Evolutionary conservation across 2,888 invertebrate genomes (phyloP), one percentile per base, ranked within the genome.

Genomic region (Troglohyphantes excavatus): DNA sequence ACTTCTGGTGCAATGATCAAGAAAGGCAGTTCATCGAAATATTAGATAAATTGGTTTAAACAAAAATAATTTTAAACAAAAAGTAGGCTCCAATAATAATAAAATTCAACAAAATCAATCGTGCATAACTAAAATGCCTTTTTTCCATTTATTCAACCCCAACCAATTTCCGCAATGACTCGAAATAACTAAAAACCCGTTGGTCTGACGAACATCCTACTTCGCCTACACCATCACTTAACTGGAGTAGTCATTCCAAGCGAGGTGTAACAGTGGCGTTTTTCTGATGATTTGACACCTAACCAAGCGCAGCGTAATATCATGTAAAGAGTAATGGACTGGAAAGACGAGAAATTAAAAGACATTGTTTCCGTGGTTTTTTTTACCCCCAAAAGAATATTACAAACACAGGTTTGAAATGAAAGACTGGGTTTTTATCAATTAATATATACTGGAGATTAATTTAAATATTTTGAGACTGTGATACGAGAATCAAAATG

Each of bases 261-360:
- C 43, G 59, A 76, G 21, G 85, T 75, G 61, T 76, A 19, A 2
- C 2, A 46, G 43, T 27, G 33, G 68, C 53, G 46, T 83, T 72
- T 72, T 21, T 68, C 85, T 59, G 53, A 53, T 68, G 78, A 89
- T 89, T 82, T 82, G 82, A 76, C 82, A 75, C 63, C 82, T 68
- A 39, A 75, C 76, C 68, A 82, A 46, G 82, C 88, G 88, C 43
- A 61, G 46, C 75, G 59, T n/a, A 89, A 89, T 83, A 67, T 63
- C 23, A n/a, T 21, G 46, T 33, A 27, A 17, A n/a, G 72, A 21
- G 23, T 17, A 46, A 19, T 26, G 53, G 39, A 46, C 26, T 27
- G 67, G 17, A 33, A 39, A 46, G 46, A 65, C 27, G 73, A 73
- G 79, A 87, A 86, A 78, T 86, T 78, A 70, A 86, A 68, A 61